phyloP scores from a whole-genome alignment of 2,888 invertebrate species.

The Drosophila recens region DNA sequence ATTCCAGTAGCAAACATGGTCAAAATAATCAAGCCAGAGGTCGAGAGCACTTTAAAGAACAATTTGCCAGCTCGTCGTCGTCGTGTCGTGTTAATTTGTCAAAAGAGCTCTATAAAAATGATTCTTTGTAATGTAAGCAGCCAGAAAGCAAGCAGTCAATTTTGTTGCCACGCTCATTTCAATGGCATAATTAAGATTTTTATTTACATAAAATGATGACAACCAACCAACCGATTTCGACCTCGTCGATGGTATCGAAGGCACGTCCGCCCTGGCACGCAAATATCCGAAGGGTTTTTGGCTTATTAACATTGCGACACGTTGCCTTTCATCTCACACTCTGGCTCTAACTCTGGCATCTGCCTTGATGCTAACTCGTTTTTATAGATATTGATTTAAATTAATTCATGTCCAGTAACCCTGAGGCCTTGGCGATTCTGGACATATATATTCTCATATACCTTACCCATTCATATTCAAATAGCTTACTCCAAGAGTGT shows the following conservation, averaged over 20 bases:
- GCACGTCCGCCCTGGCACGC: constrained; percentile 52
- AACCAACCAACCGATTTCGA: constrained; percentile 40
- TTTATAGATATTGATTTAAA: neutral
- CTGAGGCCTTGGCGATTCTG: constrained; percentile 3
- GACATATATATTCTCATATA: constrained; percentile 2
- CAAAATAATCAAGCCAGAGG: constrained; percentile 67
- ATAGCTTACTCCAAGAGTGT: constrained; percentile 14
- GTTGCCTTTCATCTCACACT: constrained; percentile 1
- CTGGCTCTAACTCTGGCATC: neutral
- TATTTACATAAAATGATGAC: constrained; percentile 39
- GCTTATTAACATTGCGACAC: constrained; percentile 16
- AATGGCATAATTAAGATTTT: constrained; percentile 61
- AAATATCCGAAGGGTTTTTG: constrained; percentile 25
- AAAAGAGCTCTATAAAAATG: constrained; percentile 47
- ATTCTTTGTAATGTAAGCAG: constrained; percentile 57
- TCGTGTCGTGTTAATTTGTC: constrained; percentile 46
- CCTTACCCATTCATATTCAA: constrained; percentile 22
- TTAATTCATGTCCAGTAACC: constrained; percentile 5
- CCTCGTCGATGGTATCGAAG: constrained; percentile 44
- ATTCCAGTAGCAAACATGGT: constrained; percentile 52
- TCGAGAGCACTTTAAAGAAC: constrained; percentile 67
- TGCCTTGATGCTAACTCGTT: constrained; percentile 6
- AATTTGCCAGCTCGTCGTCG: constrained; percentile 42
- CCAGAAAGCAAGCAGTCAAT: constrained; percentile 24
- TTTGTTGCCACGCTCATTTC: constrained; percentile 37